Percentiles rank a stretch among this genome's conserved stretches.
phyloP scores from a whole-genome alignment of 2,113 vertebrate species.

The Heterotilapia buettikoferi region DNA sequence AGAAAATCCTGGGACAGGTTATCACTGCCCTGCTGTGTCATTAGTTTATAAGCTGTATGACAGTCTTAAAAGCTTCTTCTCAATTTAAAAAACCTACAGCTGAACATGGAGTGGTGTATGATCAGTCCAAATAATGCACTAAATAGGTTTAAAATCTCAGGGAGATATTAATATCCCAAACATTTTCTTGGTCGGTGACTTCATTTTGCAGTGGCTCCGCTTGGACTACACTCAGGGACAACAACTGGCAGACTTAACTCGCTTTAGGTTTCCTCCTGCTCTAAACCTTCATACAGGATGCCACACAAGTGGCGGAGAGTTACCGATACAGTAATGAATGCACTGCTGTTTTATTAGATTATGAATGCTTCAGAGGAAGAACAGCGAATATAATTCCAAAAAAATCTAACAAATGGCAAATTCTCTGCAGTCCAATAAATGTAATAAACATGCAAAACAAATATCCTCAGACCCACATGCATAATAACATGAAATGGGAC shows the following conservation, averaged over 20 bases:
- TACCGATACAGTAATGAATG: background rate
- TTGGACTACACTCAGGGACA: background rate
- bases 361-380: background rate
- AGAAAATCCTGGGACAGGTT: background rate
- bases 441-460: background rate
- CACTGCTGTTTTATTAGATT: background rate
- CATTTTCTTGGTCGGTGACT: background rate
- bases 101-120: background rate
- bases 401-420: background rate
- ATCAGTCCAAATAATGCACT: rapidly evolving
- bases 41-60: background rate
- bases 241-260: background rate
- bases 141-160: background rate
- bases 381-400: too few relatives aligned
- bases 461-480: background rate
- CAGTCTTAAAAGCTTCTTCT: background rate
- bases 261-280: background rate
- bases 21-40: background rate
- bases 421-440: background rate
- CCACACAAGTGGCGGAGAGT: background rate
- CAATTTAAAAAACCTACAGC: background rate
- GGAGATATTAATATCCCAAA: background rate
- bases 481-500: background rate
- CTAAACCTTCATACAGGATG: background rate
- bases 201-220: background rate